Evolutionary conservation across 2,797 vertebrate genomes (phyloP).

Genomic region (Xerus rutilus): DNA sequence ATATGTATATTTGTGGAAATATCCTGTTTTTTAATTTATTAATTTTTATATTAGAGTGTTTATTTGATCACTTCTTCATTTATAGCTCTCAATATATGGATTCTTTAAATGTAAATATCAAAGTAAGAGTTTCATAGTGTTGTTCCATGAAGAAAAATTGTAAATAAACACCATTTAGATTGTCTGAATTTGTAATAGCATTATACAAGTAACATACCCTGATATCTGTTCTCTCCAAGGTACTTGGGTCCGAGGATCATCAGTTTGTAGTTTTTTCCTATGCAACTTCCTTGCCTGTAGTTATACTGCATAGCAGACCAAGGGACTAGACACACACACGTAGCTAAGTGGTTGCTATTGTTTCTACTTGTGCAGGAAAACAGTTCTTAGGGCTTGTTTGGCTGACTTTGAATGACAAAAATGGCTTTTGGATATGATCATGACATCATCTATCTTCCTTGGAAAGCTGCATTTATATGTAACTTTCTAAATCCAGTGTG

Average conservation of each 20-base stretch:
- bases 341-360: not conserved
- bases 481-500: slow-evolving; percentile 32
- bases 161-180: not conserved
- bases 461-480: not conserved
- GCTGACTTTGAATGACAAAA: not conserved
- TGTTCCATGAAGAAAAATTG: not conserved
- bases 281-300: not conserved
- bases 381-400: not conserved
- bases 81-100: not conserved
- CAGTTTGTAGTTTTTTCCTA: not conserved
- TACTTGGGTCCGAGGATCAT: not conserved
- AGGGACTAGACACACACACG: not conserved
- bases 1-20: not conserved
- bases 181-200: not conserved
- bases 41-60: not conserved
- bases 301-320: not conserved
- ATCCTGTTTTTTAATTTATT: slow-evolving; percentile 4
- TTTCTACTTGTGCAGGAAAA: not conserved
- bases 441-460: not conserved
- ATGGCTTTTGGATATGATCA: not conserved
- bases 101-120: not conserved
- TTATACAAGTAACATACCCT: not conserved
- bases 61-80: not conserved
- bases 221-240: not conserved
- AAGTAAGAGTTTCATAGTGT: not conserved